Evolutionary conservation across 2,888 invertebrate genomes (phyloP), one percentile per base, ranked within the genome.

Genomic region (Agrochola litura): DNA sequence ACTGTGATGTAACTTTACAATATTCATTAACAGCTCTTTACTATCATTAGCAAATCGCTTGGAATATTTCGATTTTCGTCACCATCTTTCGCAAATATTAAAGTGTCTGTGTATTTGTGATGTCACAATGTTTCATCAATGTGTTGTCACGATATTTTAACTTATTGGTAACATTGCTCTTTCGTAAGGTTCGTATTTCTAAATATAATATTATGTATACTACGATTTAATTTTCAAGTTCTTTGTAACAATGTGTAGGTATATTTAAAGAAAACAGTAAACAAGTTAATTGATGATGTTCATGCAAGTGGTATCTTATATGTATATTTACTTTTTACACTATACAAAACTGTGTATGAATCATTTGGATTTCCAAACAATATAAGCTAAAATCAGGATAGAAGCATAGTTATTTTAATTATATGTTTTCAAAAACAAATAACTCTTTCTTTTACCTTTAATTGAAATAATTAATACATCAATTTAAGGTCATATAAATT

Each of bases 401-500:
- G n/a, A 73, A 65, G 6, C 73, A 25, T 56, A 72, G n/a, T 52
- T 52, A 58, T 25, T 54, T 60, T 46, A 56, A 65, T 76, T 66
- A 69, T 67, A 63, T 68, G 63, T 70, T 84, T 81, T 67, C 4
- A 60, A 54, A 61, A 46, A 58, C 54, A 61, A 73, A 64, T 22
- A 46, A n/a, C 10, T 49, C 46, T 68, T 52, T 81, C 6, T 58
- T 76, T 76, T 79, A 69, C 66, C 61, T 77, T 72, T 77, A 73
- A 65, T 82, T 76, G 2, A 54, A 66, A 78, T 76, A 76, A 74
- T 70, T 54, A 46, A 63, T 63, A 70, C 60, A 73, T 86, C 64
- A 72, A 80, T 67, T 71, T 86, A 82, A 79, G 88, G 79, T 84
- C 78, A 82, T 83, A 80, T 83, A 86, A 84, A 82, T 81, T 82